A percentile compares a stretch with the other conserved stretches of the same genome.
Conservation (phyloP, 1,140 invertebrate species). For the Luehdorfia chinensis region DNA sequence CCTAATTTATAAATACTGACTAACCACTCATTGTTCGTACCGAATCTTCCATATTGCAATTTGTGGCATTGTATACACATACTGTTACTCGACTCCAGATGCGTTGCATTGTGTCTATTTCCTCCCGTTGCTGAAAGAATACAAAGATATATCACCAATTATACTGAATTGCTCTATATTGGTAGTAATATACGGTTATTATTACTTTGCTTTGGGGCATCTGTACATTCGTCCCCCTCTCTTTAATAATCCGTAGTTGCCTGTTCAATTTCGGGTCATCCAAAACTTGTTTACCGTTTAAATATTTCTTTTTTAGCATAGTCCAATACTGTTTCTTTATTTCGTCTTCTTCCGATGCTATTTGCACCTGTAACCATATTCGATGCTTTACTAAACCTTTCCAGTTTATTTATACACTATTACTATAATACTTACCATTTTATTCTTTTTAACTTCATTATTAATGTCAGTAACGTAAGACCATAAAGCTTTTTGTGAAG, state of each 20-base stretch:
- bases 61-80: constrained; percentile 50
- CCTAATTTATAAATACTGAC: no score
- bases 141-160: neutral
- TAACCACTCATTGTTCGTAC: constrained; percentile 57
- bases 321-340: constrained; percentile 67
- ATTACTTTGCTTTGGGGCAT: constrained; percentile 69
- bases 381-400: neutral
- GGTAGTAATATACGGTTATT: constrained; percentile 1
- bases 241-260: constrained; percentile 60
- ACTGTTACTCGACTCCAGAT: constrained; percentile 61
- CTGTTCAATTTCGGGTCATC: constrained; percentile 47
- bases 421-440: constrained; percentile 45
- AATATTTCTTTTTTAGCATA: constrained; percentile 62
- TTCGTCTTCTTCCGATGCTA: constrained; percentile 66
- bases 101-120: constrained; percentile 65
- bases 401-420: no score
- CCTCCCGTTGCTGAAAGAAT: constrained; percentile 54
- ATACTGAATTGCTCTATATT: neutral
- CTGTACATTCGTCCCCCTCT: constrained; percentile 60
- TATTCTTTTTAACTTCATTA: constrained; percentile 59
- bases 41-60: constrained; percentile 46
- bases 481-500: constrained; percentile 62
- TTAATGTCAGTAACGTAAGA: constrained; percentile 61
- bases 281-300: constrained; percentile 28
- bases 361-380: constrained; percentile 43